Evolutionary conservation across 2,888 invertebrate genomes (phyloP).

Genomic region (Tetropium fuscum): DNA sequence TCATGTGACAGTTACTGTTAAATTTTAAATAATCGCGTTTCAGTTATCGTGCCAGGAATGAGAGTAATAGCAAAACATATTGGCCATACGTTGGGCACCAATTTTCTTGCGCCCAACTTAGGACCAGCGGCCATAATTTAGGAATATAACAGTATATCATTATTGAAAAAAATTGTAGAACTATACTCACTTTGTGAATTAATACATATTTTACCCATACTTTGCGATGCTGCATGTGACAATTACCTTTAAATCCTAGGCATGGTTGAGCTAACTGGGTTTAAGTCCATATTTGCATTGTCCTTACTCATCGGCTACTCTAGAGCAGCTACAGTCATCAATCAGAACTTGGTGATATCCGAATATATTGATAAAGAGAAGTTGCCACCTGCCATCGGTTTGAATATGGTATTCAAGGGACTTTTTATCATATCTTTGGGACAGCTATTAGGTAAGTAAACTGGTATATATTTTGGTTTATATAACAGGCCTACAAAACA

Average conservation of each 20-base stretch:
- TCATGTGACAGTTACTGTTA: no score
- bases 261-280: conserved; percentile 42
- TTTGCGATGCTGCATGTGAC: neutral
- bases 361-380: conserved; percentile 70
- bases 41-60: no score
- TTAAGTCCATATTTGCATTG: conserved; percentile 38
- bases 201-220: neutral
- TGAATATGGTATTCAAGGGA: conserved; percentile 81
- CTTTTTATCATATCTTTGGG: conserved; percentile 75
- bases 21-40: no score
- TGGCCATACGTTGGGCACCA: no score
- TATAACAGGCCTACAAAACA: no score
- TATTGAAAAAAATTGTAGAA: no score
- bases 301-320: conserved; percentile 57
- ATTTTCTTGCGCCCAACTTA: no score
- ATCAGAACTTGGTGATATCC: conserved; percentile 77
- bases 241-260: conserved; percentile 38
- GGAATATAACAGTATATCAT: no score
- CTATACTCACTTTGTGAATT: neutral
- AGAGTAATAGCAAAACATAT: no score
- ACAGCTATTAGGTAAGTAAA: conserved; percentile 66
- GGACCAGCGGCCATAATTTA: no score
- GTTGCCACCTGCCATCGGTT: conserved; percentile 76
- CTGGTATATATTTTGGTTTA: no score
- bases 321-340: conserved; percentile 79